Evolutionary conservation across 2,888 invertebrate species (phyloP).

Genomic region (Hirtodrosophila trivittata): DNA sequence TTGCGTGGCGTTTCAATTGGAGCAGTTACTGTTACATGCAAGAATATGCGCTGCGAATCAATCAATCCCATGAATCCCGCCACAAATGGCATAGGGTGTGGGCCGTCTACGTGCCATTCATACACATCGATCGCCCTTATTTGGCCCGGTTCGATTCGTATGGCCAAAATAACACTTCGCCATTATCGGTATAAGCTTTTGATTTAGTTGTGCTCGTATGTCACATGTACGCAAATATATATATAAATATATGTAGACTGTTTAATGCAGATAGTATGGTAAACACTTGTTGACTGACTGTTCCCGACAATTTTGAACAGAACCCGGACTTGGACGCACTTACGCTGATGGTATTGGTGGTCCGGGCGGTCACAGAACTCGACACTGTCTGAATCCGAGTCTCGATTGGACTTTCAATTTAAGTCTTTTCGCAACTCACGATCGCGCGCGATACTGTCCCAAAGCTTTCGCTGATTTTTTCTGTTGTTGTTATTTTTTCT

Average conservation of each 20-base stretch:
- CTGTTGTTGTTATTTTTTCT: neutral
- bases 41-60: conserved; percentile 29
- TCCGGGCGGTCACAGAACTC: conserved; percentile 67
- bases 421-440: conserved; percentile 64
- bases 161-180: conserved; percentile 23
- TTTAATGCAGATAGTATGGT: conserved; percentile 25
- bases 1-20: conserved; percentile 21
- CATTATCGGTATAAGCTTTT: conserved; percentile 43
- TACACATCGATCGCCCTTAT: conserved; percentile 6
- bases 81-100: conserved; percentile 54
- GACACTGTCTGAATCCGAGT: conserved; percentile 74
- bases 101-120: conserved; percentile 53
- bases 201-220: conserved; percentile 23
- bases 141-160: conserved; percentile 11
- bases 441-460: conserved; percentile 37
- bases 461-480: conserved; percentile 43
- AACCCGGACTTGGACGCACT: conserved; percentile 41
- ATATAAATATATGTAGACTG: conserved; percentile 3
- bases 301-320: neutral
- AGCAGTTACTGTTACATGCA: neutral
- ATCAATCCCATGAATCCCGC: conserved; percentile 11
- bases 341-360: conserved; percentile 48
- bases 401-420: conserved; percentile 68
- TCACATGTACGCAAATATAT: conserved; percentile 19
- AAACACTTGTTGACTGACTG: conserved; percentile 27